These are phyloP conservation scores for Dunckerocampus dactyliophorus DNA, from an alignment of 2,113 vertebrate species.

Conservation along the genomic window DNA sequence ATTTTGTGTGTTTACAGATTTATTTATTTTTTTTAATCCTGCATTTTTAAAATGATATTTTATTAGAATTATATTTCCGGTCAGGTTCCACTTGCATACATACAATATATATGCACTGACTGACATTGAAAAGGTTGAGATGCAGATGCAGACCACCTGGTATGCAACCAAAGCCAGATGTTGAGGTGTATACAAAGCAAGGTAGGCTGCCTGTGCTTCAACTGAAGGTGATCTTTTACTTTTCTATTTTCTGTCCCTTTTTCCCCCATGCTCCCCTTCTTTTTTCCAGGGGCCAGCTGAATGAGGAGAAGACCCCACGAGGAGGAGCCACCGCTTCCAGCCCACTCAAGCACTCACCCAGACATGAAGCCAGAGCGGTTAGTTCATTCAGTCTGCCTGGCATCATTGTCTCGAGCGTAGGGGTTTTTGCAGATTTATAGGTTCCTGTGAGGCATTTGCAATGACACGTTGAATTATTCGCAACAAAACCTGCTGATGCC, in stretches of 20 bases:
- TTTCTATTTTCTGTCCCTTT: neutral
- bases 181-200: conserved; percentile 46
- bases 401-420: neutral
- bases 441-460: conserved; percentile 8
- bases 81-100: too few relatives aligned
- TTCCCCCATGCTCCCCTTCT: conserved; percentile 5
- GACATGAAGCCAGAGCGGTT: conserved; percentile 56
- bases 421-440: conserved; percentile 9
- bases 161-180: conserved; percentile 55
- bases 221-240: neutral
- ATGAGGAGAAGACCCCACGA: conserved; percentile 57
- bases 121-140: conserved; percentile 26
- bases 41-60: too few relatives aligned
- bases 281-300: conserved; percentile 66
- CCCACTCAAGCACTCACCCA: conserved; percentile 52
- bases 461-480: conserved; percentile 29
- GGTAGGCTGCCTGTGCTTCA: conserved; percentile 33
- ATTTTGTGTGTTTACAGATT: too few relatives aligned
- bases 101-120: too few relatives aligned
- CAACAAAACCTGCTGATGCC: conserved; percentile 8
- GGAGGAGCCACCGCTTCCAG: conserved; percentile 56
- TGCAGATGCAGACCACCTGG: conserved; percentile 41
- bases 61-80: too few relatives aligned
- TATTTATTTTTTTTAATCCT: too few relatives aligned
- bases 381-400: conserved; percentile 16